phyloP scores from a whole-genome alignment of 2,888 invertebrate species.

The Cordylochernes scorpioides region DNA sequence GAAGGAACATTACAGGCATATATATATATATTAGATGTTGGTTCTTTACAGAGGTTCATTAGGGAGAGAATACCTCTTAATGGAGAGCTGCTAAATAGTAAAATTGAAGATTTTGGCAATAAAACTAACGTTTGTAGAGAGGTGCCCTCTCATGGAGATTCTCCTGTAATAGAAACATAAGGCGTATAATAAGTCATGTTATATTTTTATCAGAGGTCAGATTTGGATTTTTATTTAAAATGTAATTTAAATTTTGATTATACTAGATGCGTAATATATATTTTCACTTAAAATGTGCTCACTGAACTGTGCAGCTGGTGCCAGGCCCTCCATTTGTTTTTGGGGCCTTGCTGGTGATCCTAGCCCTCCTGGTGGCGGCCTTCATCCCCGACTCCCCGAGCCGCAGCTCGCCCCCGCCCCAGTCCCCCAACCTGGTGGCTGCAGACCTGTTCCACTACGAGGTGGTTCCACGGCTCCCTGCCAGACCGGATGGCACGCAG shows the following conservation, averaged over 20 bases:
- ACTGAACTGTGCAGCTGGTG: slow-evolving; percentile 38
- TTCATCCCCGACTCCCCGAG: slow-evolving; percentile 22
- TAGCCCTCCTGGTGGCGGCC: slow-evolving; percentile 55
- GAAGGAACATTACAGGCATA: too few relatives aligned
- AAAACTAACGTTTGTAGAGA: too few relatives aligned
- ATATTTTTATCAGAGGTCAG: neutral
- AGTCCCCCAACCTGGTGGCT: slow-evolving; percentile 2
- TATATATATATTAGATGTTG: too few relatives aligned
- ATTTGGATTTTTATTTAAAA: neutral
- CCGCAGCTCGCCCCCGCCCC: slow-evolving; percentile 3
- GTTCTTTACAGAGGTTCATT: too few relatives aligned
- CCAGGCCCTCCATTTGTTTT: slow-evolving; percentile 97
- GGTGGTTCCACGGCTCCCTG: slow-evolving; percentile 9
- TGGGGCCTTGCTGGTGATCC: slow-evolving; percentile 81
- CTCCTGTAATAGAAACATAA: too few relatives aligned
- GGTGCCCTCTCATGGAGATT: too few relatives aligned
- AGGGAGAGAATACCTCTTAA: too few relatives aligned
- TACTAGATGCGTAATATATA: neutral
- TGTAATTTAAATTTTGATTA: neutral
- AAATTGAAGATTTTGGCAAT: too few relatives aligned
- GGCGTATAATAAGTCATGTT: too few relatives aligned
- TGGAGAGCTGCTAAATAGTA: too few relatives aligned
- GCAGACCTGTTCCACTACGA: slow-evolving; percentile 11
- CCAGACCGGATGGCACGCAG: slow-evolving; percentile 9
- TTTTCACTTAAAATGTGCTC: too few relatives aligned